Evolutionary conservation across 2,888 invertebrate species (phyloP).

Genomic region (Marronus borbonicus): DNA sequence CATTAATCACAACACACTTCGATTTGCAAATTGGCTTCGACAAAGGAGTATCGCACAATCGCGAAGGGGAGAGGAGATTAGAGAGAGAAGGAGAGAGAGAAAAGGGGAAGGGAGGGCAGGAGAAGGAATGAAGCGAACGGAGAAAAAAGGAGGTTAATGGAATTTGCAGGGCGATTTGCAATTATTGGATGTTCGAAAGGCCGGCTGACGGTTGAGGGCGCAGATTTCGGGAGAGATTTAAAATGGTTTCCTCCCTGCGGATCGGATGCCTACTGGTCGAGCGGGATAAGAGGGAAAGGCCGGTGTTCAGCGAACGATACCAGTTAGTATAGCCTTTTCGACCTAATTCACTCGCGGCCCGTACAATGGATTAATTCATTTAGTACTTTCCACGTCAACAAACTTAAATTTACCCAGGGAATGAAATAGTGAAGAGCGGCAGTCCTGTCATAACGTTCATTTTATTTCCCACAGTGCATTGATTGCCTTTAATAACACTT

Average conservation of each 20-base stretch:
- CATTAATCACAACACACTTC: constrained; percentile 22
- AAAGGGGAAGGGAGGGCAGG: neutral
- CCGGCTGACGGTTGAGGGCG: constrained; percentile 10
- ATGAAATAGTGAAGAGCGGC: constrained; percentile 1
- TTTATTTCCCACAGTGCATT: neutral
- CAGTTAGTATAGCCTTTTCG: constrained; percentile 12
- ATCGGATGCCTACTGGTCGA: neutral
- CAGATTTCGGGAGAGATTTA: constrained; percentile 23
- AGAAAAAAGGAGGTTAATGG: constrained; percentile 36
- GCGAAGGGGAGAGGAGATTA: neutral
- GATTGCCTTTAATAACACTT: neutral
- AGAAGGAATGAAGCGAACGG: neutral
- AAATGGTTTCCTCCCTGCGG: neutral
- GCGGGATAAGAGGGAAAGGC: constrained; percentile 5
- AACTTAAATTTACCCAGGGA: constrained; percentile 31
- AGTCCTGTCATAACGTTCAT: neutral
- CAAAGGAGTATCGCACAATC: neutral
- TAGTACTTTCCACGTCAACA: constrained; percentile 39
- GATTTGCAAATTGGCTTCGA: constrained; percentile 12
- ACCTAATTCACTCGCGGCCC: constrained; percentile 35
- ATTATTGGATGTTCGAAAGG: constrained; percentile 38
- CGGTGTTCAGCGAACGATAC: constrained; percentile 8
- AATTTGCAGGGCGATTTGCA: constrained; percentile 42
- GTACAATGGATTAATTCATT: constrained; percentile 43
- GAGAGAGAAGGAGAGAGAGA: neutral